Evolutionary conservation across 1,140 invertebrate species (phyloP).

Genomic region (Macrostomum lignano): DNA sequence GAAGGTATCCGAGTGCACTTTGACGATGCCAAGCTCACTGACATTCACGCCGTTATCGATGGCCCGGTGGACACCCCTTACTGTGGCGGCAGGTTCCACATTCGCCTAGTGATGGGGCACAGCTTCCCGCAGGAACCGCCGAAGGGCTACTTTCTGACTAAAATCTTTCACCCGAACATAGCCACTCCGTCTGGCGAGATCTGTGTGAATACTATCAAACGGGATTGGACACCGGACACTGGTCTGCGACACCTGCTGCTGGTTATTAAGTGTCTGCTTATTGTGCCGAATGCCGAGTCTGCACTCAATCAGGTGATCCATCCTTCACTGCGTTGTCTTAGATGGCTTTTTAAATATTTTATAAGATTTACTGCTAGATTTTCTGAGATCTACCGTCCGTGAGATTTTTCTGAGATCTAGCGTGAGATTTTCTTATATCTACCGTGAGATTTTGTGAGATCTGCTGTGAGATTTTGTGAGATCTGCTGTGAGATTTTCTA

Average conservation of each 20-base stretch:
- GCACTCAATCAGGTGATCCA: conserved; percentile 74
- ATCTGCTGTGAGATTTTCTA: too few relatives aligned
- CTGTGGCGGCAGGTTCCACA: conserved; percentile 34
- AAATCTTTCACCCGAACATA: conserved; percentile 91
- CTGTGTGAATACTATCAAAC: conserved; percentile 82
- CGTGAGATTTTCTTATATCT: too few relatives aligned
- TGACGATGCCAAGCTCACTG: conserved; percentile 64
- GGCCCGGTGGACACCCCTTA: conserved; percentile 38
- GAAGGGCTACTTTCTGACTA: conserved; percentile 73
- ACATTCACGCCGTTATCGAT: conserved; percentile 62
- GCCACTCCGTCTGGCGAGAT: conserved; percentile 60
- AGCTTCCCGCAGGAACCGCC: conserved; percentile 70
- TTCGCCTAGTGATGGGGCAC: conserved; percentile 63
- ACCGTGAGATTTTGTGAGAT: too few relatives aligned
- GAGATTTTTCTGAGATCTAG: too few relatives aligned
- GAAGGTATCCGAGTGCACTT: conserved; percentile 59
- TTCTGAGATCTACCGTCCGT: too few relatives aligned
- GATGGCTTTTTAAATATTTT: too few relatives aligned
- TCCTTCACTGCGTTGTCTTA: too few relatives aligned
- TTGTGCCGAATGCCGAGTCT: conserved; percentile 72
- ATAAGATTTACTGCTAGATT: too few relatives aligned
- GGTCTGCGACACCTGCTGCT: conserved; percentile 78
- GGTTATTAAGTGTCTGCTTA: conserved; percentile 52
- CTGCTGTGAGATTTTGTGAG: too few relatives aligned
- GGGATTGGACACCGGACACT: conserved; percentile 74